These are phyloP conservation scores for Clistopyga incitator DNA, from an alignment of 2,888 invertebrate genomes.

Conservation along the genomic window DNA sequence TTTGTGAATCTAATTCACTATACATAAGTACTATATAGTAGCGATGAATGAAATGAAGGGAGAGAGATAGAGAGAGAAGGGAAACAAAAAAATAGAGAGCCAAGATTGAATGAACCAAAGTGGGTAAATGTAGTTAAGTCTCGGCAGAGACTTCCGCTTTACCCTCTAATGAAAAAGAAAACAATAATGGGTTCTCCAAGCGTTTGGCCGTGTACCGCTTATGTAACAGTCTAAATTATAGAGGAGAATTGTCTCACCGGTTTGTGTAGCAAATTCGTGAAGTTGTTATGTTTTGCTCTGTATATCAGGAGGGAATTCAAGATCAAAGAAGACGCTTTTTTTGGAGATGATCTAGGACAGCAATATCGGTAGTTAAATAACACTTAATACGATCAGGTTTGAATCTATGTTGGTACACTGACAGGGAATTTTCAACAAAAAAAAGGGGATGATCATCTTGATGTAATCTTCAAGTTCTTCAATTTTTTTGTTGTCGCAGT, in stretches of 20 bases:
- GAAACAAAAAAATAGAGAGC: not conserved
- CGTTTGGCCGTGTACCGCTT: not conserved
- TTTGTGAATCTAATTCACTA: slow-evolving; percentile 42
- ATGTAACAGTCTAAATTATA: slow-evolving; percentile 34
- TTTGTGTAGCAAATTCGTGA: not conserved
- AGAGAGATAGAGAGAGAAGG: slow-evolving; percentile 18
- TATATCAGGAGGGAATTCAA: not conserved
- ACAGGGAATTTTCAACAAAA: too few relatives aligned
- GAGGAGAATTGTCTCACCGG: not conserved
- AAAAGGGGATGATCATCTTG: not conserved
- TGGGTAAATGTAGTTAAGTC: slow-evolving; percentile 38
- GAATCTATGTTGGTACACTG: too few relatives aligned
- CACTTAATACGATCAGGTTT: not conserved
- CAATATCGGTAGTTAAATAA: not conserved
- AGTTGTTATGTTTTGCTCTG: too few relatives aligned
- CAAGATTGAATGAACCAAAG: slow-evolving; percentile 55
- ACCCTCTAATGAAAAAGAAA: slow-evolving; percentile 23
- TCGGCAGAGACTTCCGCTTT: slow-evolving; percentile 56
- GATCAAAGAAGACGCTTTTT: slow-evolving; percentile 20
- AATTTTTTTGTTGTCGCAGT: not conserved
- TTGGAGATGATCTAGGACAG: not conserved
- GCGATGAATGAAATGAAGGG: slow-evolving; percentile 37
- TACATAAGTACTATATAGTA: slow-evolving; percentile 6
- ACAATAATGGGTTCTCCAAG: not conserved
- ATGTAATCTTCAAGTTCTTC: not conserved